These are phyloP conservation scores for Latrodectus elegans DNA, from an alignment of 2,888 invertebrate species.

Conservation along the genomic window DNA sequence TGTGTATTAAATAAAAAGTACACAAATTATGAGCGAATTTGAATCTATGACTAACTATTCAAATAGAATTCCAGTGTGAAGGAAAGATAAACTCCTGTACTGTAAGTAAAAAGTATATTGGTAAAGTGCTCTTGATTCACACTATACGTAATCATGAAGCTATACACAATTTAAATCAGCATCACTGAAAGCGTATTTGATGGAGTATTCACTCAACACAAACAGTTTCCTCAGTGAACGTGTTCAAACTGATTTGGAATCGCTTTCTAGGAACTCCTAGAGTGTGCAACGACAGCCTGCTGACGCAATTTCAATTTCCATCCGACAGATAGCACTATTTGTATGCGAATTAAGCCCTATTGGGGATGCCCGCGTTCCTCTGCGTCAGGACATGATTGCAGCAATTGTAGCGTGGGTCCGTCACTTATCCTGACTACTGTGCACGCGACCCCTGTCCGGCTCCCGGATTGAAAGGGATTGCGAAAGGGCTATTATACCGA, in stretches of 20 bases:
- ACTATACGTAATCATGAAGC: too few species aligned
- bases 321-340: constrained; percentile 34
- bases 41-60: too few species aligned
- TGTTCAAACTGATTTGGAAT: background rate
- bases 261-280: background rate
- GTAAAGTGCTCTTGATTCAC: too few species aligned
- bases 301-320: constrained; percentile 28
- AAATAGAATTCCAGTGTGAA: too few species aligned
- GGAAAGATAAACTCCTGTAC: too few species aligned
- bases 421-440: background rate
- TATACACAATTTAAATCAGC: too few species aligned
- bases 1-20: too few species aligned
- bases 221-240: too few species aligned
- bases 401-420: background rate
- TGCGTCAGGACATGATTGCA: background rate
- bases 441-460: background rate
- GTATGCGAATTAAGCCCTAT: constrained; percentile 26
- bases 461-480: background rate
- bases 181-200: too few species aligned
- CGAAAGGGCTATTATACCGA: background rate
- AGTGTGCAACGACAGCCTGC: background rate
- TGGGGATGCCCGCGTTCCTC: background rate
- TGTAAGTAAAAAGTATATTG: too few species aligned
- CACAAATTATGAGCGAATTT: too few species aligned
- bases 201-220: too few species aligned